Percentiles rank a stretch among this genome's conserved stretches.
phyloP scores from a whole-genome alignment of 2,888 invertebrate species.

The Drosophila cracens region DNA sequence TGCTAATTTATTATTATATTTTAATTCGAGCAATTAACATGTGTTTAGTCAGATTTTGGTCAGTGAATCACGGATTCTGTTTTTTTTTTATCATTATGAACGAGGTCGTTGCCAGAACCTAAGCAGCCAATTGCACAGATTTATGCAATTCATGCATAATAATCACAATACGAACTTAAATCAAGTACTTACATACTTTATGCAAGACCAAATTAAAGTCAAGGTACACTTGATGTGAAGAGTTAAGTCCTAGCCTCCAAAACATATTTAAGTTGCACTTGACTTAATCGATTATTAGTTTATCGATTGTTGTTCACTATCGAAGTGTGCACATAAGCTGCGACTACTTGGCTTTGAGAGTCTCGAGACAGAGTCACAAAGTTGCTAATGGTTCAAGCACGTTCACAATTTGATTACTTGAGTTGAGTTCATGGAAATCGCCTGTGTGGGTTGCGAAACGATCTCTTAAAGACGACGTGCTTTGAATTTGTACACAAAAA shows the following conservation, averaged over 20 bases:
- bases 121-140: slow-evolving; percentile 29
- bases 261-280: slow-evolving; percentile 6
- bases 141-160: slow-evolving; percentile 44
- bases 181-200: slow-evolving; percentile 18
- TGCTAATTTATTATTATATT: no score
- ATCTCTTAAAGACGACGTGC: slow-evolving; percentile 5
- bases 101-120: slow-evolving; percentile 46
- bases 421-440: slow-evolving; percentile 41
- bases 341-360: slow-evolving; percentile 6
- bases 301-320: slow-evolving; percentile 8
- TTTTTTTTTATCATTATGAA: slow-evolving; percentile 9
- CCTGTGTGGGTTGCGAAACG: slow-evolving; percentile 21
- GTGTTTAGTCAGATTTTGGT: neutral
- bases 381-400: slow-evolving; percentile 50
- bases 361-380: slow-evolving; percentile 3
- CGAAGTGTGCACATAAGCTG: slow-evolving; percentile 1
- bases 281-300: slow-evolving; percentile 20
- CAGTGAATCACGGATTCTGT: slow-evolving; percentile 8
- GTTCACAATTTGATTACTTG: slow-evolving; percentile 31
- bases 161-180: slow-evolving; percentile 13
- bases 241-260: slow-evolving; percentile 2
- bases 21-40: slow-evolving; percentile 25
- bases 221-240: slow-evolving; percentile 40
- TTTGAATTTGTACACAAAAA: neutral
- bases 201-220: slow-evolving; percentile 40